A percentile compares a stretch with the other conserved stretches of the same genome.
Evolutionary conservation across 2,888 invertebrate species (phyloP).

Genomic region (Thyatira batis): DNA sequence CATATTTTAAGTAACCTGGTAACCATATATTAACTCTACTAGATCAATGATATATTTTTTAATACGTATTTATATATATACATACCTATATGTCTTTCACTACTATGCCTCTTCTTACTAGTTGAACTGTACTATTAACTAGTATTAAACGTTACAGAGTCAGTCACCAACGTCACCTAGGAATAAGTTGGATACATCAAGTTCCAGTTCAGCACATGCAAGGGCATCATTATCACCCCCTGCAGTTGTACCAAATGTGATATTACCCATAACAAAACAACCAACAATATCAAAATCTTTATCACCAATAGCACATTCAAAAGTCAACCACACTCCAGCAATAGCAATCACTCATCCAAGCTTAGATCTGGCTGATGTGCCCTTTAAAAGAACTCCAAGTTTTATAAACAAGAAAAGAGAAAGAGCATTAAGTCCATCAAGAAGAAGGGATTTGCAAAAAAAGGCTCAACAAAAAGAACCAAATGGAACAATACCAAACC

Average conservation of each 20-base stretch:
- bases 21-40: no score
- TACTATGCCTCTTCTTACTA: no score
- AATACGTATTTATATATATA: constrained; percentile 5
- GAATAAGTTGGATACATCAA: constrained; percentile 74
- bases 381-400: constrained; percentile 76
- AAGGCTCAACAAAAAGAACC: constrained; percentile 70
- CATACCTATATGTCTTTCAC: no score
- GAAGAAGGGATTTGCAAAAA: constrained; percentile 74
- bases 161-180: constrained; percentile 80
- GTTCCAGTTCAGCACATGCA: constrained; percentile 59
- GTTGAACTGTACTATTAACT: no score
- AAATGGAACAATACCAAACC: constrained; percentile 65
- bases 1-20: constrained; percentile 8
- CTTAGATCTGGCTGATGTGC: constrained; percentile 73
- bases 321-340: constrained; percentile 73
- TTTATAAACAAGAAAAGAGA: constrained; percentile 78
- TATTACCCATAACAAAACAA: constrained; percentile 75
- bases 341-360: constrained; percentile 83
- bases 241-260: constrained; percentile 70
- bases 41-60: constrained; percentile 2
- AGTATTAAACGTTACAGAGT: constrained; percentile 52
- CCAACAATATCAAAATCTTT: constrained; percentile 65
- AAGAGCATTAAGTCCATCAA: constrained; percentile 76
- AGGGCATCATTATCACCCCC: constrained; percentile 73
- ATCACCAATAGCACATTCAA: constrained; percentile 54